Conservation (phyloP, 2,797 vertebrate genomes). For the Sebastolobus altivelis region DNA sequence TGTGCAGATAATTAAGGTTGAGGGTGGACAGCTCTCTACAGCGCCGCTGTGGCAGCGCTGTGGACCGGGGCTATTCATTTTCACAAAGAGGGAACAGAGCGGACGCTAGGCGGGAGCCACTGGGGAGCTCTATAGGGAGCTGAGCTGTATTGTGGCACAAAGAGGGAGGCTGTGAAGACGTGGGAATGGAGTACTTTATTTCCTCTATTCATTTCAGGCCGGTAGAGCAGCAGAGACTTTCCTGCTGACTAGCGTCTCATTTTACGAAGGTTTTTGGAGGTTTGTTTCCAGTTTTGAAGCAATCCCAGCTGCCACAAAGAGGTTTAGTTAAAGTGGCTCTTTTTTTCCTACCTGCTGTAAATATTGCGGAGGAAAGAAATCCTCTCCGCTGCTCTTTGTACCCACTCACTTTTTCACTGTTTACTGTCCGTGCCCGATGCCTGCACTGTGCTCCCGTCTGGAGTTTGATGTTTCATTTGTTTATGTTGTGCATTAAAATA, state of each 20-base stretch:
- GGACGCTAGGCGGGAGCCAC: constrained; percentile 46
- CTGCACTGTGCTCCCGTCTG: constrained; percentile 48
- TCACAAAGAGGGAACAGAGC: constrained; percentile 63
- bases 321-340: constrained; percentile 62
- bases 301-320: constrained; percentile 41
- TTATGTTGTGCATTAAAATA: constrained; percentile 44
- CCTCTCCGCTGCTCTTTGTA: constrained; percentile 60
- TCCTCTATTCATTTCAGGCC: constrained; percentile 45
- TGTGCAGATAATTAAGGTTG: constrained; percentile 78
- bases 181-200: constrained; percentile 51
- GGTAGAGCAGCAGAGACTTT: constrained; percentile 28
- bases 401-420: constrained; percentile 60
- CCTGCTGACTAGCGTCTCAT: constrained; percentile 19
- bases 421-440: constrained; percentile 39
- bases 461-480: constrained; percentile 64
- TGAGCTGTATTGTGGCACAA: constrained; percentile 44
- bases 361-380: constrained; percentile 58
- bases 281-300: constrained; percentile 58
- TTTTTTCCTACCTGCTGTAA: constrained; percentile 54
- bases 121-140: constrained; percentile 64
- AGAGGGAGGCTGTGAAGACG: constrained; percentile 38
- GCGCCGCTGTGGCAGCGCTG: constrained; percentile 53
- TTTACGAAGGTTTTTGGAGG: constrained; percentile 45
- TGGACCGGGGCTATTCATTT: constrained; percentile 67
- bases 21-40: constrained; percentile 75